Percentiles rank a stretch among this genome's conserved stretches.
Evolutionary conservation across 2,888 invertebrate genomes (phyloP).

Genomic region (Bombylius major): DNA sequence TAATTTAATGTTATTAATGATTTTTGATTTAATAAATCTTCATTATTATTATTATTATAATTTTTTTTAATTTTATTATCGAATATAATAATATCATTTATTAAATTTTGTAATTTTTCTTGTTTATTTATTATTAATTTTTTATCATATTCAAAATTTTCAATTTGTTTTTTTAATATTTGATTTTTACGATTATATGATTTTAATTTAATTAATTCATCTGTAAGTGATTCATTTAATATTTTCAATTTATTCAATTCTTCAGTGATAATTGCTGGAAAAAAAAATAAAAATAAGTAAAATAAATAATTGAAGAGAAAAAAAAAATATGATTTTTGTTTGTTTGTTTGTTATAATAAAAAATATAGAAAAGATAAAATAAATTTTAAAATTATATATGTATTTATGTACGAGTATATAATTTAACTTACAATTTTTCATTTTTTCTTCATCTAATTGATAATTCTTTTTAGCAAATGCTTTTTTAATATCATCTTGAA

Average conservation of each 20-base stretch:
- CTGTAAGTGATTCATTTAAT: background rate
- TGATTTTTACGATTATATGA: conserved; percentile 4
- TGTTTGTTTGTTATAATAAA: background rate
- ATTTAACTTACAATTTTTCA: background rate
- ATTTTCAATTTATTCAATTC: conserved; percentile 1
- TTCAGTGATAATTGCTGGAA: background rate
- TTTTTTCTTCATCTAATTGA: background rate
- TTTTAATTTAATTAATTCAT: conserved; percentile 5
- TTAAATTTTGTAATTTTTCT: conserved; percentile 4
- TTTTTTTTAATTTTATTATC: background rate
- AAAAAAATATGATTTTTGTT: background rate
- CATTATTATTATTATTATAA: background rate
- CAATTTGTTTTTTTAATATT: conserved; percentile 8
- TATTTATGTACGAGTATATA: background rate
- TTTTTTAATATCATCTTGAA: background rate
- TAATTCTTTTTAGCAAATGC: background rate
- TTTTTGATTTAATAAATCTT: background rate
- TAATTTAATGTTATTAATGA: background rate
- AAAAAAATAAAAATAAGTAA: background rate
- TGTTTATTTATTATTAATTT: conserved; percentile 10
- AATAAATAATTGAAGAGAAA: background rate
- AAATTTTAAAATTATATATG: background rate
- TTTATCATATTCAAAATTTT: conserved; percentile 11
- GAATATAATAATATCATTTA: conserved; percentile 4
- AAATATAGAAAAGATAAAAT: background rate